Evolutionary conservation across 2,888 invertebrate species (phyloP), one percentile per base, ranked within the genome.

Genomic region (Megaustenia siamemsis): DNA sequence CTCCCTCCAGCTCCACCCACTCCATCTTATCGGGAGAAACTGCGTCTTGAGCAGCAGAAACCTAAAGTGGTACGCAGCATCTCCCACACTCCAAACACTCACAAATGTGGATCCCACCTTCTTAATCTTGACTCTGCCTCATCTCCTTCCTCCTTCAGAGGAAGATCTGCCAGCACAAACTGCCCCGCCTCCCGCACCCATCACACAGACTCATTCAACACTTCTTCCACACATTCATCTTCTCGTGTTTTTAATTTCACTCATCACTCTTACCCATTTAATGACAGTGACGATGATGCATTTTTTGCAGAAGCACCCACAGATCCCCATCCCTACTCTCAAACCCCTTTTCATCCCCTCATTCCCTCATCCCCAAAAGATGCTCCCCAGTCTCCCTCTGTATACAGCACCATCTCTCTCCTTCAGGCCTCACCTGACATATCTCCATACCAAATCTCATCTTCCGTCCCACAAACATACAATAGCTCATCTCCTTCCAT

Each of bases 1-100:
- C 66, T 85, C 3, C 85, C 85, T n/a, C 85, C 85, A 8, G 85
- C 85, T 40, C 85, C 85, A 10, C 85, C 85, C 32, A 81, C 85
- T 40, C 85, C 85, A 12, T 85, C 85, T 15, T 85, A 85, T 60
- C 43, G 85, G 24, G 76, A 85, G 38, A 85, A 77, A 45, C 28
- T 85, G 28, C 76, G 85, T 1, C 68, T 85, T 12, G 85, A 80
- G 32, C 32, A 45, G 8, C 53, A 24, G 3, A 79, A 35, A 78
- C 83, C 78, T 32, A 80, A 73, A 69, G 75, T 84, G 5, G 3
- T 43, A 1, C 71, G 84, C 32, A 84, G 84, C 45, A 45, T 84
- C 35, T 80, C 80, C 43, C 73, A 84, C 66, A 83, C 35, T 35
- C 73, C 68, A 3, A 43, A 43, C 43, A 38, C 28, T 24, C 40